phyloP scores from a whole-genome alignment of 2,888 invertebrate species.

The Lucinisca nassula region DNA sequence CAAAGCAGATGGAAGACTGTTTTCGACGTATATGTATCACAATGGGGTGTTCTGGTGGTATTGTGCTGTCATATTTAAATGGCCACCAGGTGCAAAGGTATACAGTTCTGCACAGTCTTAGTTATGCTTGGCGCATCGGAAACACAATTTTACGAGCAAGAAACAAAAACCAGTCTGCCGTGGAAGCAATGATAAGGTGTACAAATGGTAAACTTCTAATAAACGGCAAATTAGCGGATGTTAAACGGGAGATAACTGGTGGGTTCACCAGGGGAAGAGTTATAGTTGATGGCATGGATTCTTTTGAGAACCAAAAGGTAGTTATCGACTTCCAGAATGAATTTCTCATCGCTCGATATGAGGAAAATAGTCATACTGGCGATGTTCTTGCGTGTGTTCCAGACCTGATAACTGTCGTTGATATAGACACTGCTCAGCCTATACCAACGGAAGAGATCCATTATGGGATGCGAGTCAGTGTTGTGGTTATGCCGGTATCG shows the following conservation, averaged over 20 bases:
- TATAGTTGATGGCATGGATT: slow-evolving; percentile 71
- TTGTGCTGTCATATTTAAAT: slow-evolving; percentile 71
- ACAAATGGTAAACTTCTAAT: slow-evolving; percentile 75
- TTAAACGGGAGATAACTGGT: slow-evolving; percentile 79
- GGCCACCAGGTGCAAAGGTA: slow-evolving; percentile 69
- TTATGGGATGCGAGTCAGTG: slow-evolving; percentile 83
- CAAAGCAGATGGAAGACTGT: slow-evolving; percentile 81
- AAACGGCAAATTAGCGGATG: slow-evolving; percentile 82
- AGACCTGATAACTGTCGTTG: slow-evolving; percentile 83
- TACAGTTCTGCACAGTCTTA: slow-evolving; percentile 75
- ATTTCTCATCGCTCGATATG: slow-evolving; percentile 77
- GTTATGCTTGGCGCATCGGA: slow-evolving; percentile 84
- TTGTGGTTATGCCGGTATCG: slow-evolving; percentile 78
- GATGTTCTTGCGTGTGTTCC: slow-evolving; percentile 79
- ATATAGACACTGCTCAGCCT: slow-evolving; percentile 83
- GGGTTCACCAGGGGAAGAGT: slow-evolving; percentile 82
- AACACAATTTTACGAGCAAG: slow-evolving; percentile 79
- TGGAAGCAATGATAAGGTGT: slow-evolving; percentile 75
- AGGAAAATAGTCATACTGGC: slow-evolving; percentile 13
- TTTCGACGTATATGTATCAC: slow-evolving; percentile 79
- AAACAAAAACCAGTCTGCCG: slow-evolving; percentile 71
- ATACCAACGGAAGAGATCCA: slow-evolving; percentile 82
- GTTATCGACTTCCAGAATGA: slow-evolving; percentile 86
- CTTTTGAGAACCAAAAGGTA: slow-evolving; percentile 59
- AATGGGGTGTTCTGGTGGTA: slow-evolving; percentile 81